Base-by-base conservation (phyloP, 2,113 vertebrate genomes). In the Campylomormyrus tamandua region DNA sequence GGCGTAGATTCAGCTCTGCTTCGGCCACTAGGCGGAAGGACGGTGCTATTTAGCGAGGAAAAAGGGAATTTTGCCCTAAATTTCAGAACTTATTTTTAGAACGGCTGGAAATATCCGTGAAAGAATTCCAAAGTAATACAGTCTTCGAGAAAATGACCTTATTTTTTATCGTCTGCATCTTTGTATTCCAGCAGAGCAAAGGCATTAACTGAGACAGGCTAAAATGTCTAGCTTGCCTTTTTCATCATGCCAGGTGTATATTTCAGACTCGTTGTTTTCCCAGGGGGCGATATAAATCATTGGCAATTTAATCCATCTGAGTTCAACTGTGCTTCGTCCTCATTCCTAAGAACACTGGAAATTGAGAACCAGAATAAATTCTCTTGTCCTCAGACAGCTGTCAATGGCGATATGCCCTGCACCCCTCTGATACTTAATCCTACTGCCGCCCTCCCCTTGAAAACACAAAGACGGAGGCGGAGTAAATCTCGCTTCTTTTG, bases 61-160 rank as follows among this genome's bases (percentile, higher is more conserved):
- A 31, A 66, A 19, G 7, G 48, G 13, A 39, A 19, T 52, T 50
- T 87, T 42, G 84, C 15, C n/a, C 58, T 90, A 45, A 17, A 19
- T 39, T 24, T 58, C 10, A 35, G 21, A 6, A 15, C 50, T 74
- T 87, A 87, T 90, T 90, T 90, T 90, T 74, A 90, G 85, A 87
- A 45, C 27, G 50, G 17, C 31, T 48, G 39, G 9, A 87, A 87
- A n/a, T 90, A 80, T 87, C 85, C 48, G 74, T 52, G 56, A 58
- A 49, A 46, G 48, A 87, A 49, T 21, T 87, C 58, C 83, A 53
- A 48, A 42, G 48, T 31, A 31, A 31, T 46, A 35, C 46, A 56
- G 48, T 83, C 35, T 83, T 52, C 3, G 11, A 74, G 66, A 50
- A 83, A 88, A n/a, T 21, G 46, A 88, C 70, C 66, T 77, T 48